Conservation (phyloP, 2,113 vertebrate species). For the Raja brachyura region DNA sequence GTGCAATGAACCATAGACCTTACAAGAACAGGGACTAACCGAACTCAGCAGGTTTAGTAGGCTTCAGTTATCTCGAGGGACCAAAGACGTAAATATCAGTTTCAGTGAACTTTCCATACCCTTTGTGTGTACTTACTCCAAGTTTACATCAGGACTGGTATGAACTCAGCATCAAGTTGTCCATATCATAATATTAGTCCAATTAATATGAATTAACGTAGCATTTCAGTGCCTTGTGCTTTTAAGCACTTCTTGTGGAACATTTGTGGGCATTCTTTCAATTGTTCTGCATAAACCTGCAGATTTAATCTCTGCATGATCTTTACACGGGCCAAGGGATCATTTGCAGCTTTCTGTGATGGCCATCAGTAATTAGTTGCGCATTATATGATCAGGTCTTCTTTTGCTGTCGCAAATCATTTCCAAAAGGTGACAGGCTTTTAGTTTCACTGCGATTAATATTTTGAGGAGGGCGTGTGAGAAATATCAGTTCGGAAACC, state of each 20-base stretch:
- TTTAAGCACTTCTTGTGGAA: background rate
- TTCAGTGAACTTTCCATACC: constrained; percentile 26
- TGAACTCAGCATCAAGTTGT: background rate
- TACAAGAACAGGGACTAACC: background rate
- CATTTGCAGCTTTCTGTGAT: background rate
- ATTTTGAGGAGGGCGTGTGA: background rate
- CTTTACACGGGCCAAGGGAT: background rate
- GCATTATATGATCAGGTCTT: background rate
- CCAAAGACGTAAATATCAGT: background rate
- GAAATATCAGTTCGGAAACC: background rate
- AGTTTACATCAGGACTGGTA: background rate
- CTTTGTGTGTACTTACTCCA: background rate
- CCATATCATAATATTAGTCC: background rate
- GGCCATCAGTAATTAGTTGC: background rate
- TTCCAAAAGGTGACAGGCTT: background rate
- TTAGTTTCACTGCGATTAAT: background rate
- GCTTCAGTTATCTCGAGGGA: background rate
- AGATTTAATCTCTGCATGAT: background rate
- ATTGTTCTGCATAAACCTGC: background rate
- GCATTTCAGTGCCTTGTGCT: background rate
- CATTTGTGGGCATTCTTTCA: background rate
- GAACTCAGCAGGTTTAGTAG: constrained; percentile 8
- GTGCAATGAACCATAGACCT: background rate
- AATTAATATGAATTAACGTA: background rate
- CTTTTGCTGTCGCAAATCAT: background rate